Evolutionary conservation across 2,113 vertebrate genomes (phyloP), one percentile per base, ranked within the genome.

Genomic region (Microcebus lehilahytsara): DNA sequence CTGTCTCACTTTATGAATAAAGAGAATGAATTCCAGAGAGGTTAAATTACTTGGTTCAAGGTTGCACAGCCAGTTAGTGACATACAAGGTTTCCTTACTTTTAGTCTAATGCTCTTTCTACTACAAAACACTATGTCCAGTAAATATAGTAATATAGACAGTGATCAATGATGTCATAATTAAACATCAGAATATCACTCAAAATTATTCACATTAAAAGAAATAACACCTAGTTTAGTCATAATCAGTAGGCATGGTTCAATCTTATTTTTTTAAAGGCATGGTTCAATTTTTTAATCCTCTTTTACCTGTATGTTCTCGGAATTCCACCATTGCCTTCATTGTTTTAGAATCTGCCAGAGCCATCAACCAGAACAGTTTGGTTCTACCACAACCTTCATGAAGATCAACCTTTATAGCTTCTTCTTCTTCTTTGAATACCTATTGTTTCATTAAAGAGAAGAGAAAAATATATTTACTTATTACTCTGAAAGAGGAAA

Each of bases 271-370:
- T 66, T 67, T 67, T 20, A n/a, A 78, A 72, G 46, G 32, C 11
- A 56, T 4, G 30, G 27, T 53, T 83, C 40, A 72, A 13, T 27
- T 40, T 49, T 49, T 84, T 69, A 89, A 56, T 84, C 3, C 69
- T 77, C 42, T 93, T 96, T 98, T 99, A 99, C 99, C 99, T 98
- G 99, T 99, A 97, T 99, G 99, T 98, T 99, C 99, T 98, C 99
- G 99, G 49, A 99, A 99, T 98, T 99, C 99, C 96, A 99, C 99
- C 99, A 99, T 99, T 51, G 99, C 99, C 98, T 99, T 99, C 99
- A 99, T 99, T 49, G 99, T 99, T 98, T 99, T 99, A 13, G 99
- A 99, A 98, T 99, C 99, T 8, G 99, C 99, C 94, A 99, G 97
- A 32, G 99, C 99, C 99, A 99, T 99, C 97, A 99, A 98, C 99